Evolutionary conservation across 2,888 invertebrate species (phyloP), one percentile per base, ranked within the genome.

Genomic region (Caenorhabditis plicata): DNA sequence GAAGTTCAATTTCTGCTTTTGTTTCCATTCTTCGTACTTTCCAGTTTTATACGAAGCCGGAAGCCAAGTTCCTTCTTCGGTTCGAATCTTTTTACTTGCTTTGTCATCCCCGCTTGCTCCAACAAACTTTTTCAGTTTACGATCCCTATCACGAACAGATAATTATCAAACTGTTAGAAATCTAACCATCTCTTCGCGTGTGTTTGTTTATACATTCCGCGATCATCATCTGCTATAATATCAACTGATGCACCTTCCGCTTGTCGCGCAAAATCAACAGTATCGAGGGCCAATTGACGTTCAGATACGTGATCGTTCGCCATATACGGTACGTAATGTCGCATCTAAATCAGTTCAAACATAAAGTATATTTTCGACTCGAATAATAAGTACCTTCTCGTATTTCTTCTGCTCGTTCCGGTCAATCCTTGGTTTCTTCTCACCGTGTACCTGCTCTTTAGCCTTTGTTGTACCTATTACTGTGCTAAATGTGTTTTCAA

Each of bases 51-150:
- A 96, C 13, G 75, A 62, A 1, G 94, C 91, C 0, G 94, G 89
- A 73, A 98, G 92, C 87, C 74, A 71, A 1, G 75, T 74, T 15
- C 80, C 98, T 58, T 92, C 92, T 84, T 98, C 98, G 0, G 95
- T 95, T 74, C 89, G 88, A 67, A 98, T 93, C 83, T 89, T 91
- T 48, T 88, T 88, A 20, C 84, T 83, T 68, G 87, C 54, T 17
- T 69, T 66, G 67, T 80, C 63, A 45, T 71, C 49, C 43, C 66
- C 43, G 42, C 61, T 33, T 38, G 66, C 62, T 22, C 80, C 78
- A 27, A 96, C 88, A 88, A 92, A 93, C 85, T 91, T 94, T 86
- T 95, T 96, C 83, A 90, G 88, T 81, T 92, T 92, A 42, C 92
- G 86, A 84, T 96, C 95, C 96, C 96, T 85, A 68, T 4, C 74